Percentiles rank a stretch among this genome's conserved stretches.
phyloP scores from a whole-genome alignment of 2,113 vertebrate species.

The Sebastes schlegelii region DNA sequence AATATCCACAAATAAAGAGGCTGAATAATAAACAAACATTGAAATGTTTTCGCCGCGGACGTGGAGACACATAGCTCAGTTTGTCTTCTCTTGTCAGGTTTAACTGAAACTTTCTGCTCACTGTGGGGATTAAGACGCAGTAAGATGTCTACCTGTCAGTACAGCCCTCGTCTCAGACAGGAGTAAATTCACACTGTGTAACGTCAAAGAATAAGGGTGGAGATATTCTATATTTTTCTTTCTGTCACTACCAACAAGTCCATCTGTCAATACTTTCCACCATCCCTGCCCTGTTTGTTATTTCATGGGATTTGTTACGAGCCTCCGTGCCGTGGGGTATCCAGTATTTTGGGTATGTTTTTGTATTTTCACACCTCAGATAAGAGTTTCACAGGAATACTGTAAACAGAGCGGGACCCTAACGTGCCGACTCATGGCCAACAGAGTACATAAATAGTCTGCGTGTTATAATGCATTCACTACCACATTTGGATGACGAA shows the following conservation, averaged over 20 bases:
- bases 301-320: too few species aligned
- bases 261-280: too few species aligned
- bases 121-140: not conserved
- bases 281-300: too few species aligned
- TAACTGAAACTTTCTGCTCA: not conserved
- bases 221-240: too few species aligned
- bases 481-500: not conserved
- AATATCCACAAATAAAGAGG: constrained; percentile 1
- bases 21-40: not conserved
- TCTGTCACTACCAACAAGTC: too few species aligned
- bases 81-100: not conserved
- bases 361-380: constrained; percentile 15
- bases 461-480: constrained; percentile 19
- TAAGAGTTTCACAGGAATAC: constrained; percentile 24
- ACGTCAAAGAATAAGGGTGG: too few species aligned
- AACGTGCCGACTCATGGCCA: constrained; percentile 3
- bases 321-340: not conserved
- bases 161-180: too few species aligned
- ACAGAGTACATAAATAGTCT: constrained; percentile 28
- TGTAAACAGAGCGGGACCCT: constrained; percentile 24
- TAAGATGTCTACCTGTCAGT: not conserved
- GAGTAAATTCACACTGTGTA: too few species aligned
- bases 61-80: not conserved
- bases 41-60: not conserved
- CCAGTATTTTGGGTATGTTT: not conserved